Conservation (phyloP, 23 tunicate species). For the Trididemnum nubilum region DNA sequence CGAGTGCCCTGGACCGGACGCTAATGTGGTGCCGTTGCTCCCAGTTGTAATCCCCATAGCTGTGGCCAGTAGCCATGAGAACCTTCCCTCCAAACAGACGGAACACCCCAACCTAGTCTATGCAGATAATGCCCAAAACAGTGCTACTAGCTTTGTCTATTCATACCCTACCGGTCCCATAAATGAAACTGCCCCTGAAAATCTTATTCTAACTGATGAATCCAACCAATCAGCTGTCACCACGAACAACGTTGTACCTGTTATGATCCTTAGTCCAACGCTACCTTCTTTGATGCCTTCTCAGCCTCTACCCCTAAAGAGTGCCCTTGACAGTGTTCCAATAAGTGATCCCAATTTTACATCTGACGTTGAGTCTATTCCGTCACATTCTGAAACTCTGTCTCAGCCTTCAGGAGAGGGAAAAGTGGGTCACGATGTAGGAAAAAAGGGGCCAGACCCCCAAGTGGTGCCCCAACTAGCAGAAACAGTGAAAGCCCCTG, state of each 20-base stretch:
- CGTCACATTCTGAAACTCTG: not conserved
- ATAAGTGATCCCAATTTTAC: not conserved
- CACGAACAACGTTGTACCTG: conserved; percentile 14
- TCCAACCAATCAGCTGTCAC: not conserved
- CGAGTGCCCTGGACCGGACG: not conserved
- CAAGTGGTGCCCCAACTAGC: not conserved
- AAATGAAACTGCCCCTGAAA: not conserved
- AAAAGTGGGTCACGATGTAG: not conserved
- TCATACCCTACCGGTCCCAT: not conserved
- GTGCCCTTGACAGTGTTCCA: not conserved
- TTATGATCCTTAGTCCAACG: conserved; percentile 11
- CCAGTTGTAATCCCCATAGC: conserved; percentile 49
- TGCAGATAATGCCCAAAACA: not conserved
- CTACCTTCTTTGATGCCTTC: not conserved
- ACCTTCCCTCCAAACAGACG: not conserved
- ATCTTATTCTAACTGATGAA: not conserved
- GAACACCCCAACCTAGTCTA: not conserved
- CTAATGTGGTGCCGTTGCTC: not conserved
- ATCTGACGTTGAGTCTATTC: conserved; percentile 13
- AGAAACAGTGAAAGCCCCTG: not conserved
- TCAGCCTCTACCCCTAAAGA: not conserved
- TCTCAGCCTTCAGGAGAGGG: not conserved
- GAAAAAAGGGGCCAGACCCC: not conserved
- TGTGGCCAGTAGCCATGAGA: conserved; percentile 1
- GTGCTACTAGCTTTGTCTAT: not conserved